Evolutionary conservation across 2,797 vertebrate genomes (phyloP).

Genomic region (Pantherophis vulpinus): DNA sequence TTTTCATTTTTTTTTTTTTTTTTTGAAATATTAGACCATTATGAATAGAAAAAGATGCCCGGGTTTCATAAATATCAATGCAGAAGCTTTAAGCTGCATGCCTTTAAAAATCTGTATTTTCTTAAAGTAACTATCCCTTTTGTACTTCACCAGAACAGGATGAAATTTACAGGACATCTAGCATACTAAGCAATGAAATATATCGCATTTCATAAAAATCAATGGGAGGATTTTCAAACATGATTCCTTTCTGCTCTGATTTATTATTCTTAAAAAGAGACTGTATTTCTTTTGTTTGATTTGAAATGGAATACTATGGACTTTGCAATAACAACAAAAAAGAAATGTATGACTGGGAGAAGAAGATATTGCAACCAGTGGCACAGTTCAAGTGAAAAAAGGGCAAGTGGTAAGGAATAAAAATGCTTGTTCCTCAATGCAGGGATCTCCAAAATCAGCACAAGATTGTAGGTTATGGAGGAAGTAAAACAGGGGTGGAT

Average conservation of each 20-base stretch:
- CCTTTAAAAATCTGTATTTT: background rate
- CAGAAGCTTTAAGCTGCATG: background rate
- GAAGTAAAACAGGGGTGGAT: background rate
- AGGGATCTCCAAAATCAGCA: background rate
- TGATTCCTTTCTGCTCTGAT: background rate
- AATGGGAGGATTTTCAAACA: background rate
- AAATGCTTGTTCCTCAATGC: background rate
- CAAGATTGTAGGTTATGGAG: background rate
- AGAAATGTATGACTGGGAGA: background rate
- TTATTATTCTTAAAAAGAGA: background rate
- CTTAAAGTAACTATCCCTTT: background rate
- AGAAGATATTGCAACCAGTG: background rate
- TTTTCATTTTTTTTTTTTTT: background rate
- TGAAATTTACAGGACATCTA: background rate
- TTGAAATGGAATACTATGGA: background rate
- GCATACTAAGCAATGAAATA: background rate
- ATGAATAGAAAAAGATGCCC: background rate
- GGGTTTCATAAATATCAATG: background rate
- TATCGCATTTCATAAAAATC: background rate
- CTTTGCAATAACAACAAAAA: background rate
- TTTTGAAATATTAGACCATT: background rate
- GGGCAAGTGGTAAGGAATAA: background rate
- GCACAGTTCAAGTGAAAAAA: background rate
- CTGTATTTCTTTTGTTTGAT: background rate
- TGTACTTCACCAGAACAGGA: background rate